Evolutionary conservation across 53 echinoderm and acorn worm species (phyloP).

Genomic region (Stichopus horrens): DNA sequence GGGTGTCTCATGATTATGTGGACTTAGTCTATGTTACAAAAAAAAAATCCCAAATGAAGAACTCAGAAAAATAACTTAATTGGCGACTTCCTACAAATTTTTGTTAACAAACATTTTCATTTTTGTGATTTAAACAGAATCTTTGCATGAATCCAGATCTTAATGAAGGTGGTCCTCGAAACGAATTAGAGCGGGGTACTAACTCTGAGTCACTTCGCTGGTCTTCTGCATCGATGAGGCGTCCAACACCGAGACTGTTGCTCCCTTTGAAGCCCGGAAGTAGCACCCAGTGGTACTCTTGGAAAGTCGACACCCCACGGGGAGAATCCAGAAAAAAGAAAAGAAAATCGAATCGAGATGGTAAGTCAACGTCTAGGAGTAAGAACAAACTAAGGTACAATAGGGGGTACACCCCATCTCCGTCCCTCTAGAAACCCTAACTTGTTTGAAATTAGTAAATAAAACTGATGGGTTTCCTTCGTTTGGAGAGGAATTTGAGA

Average conservation of each 20-base stretch:
- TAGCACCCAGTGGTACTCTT: constrained; percentile 79
- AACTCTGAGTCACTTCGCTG: constrained; percentile 55
- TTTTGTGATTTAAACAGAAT: not conserved
- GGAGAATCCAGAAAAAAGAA: constrained; percentile 15
- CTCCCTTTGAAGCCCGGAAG: constrained; percentile 74
- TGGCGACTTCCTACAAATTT: too few relatives aligned
- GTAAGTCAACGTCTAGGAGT: not conserved
- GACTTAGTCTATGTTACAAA: too few relatives aligned
- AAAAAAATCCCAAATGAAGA: too few relatives aligned
- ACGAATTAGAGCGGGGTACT: not conserved
- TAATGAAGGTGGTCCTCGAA: not conserved
- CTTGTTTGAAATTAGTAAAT: too few relatives aligned
- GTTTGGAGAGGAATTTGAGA: too few relatives aligned
- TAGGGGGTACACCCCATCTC: too few relatives aligned
- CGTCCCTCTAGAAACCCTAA: too few relatives aligned
- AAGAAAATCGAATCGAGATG: not conserved
- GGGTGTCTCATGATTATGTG: too few relatives aligned
- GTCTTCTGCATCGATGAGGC: constrained; percentile 63
- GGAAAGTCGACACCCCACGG: constrained; percentile 59
- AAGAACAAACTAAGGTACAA: too few relatives aligned
- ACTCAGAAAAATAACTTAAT: too few relatives aligned
- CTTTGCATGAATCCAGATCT: not conserved
- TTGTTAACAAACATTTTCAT: not conserved
- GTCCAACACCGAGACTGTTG: constrained; percentile 68
- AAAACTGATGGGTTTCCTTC: too few relatives aligned